Conservation (phyloP, 1,140 invertebrate species). For the Brachionus plicatilis region DNA sequence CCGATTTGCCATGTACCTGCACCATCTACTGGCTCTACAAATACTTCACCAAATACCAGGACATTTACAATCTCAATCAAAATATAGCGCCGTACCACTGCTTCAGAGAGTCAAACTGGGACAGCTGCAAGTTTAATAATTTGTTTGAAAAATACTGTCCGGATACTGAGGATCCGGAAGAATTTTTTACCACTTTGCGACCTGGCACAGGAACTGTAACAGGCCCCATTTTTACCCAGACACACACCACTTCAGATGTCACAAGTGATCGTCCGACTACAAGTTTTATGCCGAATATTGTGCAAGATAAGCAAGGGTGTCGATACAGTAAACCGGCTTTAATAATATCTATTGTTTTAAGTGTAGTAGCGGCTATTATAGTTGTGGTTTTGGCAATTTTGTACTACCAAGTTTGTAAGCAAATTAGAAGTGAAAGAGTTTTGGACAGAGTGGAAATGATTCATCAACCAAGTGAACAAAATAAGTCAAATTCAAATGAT, state of each 20-base stretch:
- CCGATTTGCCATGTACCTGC: not conserved
- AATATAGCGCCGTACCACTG: conserved; percentile 23
- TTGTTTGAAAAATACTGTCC: conserved; percentile 14
- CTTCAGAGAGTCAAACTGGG: conserved; percentile 6
- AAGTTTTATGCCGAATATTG: not conserved
- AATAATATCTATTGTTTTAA: not conserved
- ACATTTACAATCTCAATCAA: conserved; percentile 27
- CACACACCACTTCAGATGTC: not conserved
- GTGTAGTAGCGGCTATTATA: not conserved
- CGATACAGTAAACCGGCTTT: not conserved
- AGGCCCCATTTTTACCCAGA: not conserved
- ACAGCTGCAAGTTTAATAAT: not conserved
- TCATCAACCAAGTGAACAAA: not conserved
- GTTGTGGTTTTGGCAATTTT: not conserved
- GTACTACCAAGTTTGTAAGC: not conserved
- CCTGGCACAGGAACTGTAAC: not conserved
- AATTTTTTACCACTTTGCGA: not conserved
- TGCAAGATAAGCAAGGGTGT: not conserved
- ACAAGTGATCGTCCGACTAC: not conserved
- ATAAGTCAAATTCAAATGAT: not conserved
- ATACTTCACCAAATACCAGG: conserved; percentile 10
- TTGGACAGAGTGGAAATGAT: not conserved
- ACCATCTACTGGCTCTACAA: conserved; percentile 23
- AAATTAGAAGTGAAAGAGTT: not conserved
- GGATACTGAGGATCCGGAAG: not conserved